Evolutionary conservation across 2,888 invertebrate genomes (phyloP).

Genomic region (Caenorhabditis wallacei): DNA sequence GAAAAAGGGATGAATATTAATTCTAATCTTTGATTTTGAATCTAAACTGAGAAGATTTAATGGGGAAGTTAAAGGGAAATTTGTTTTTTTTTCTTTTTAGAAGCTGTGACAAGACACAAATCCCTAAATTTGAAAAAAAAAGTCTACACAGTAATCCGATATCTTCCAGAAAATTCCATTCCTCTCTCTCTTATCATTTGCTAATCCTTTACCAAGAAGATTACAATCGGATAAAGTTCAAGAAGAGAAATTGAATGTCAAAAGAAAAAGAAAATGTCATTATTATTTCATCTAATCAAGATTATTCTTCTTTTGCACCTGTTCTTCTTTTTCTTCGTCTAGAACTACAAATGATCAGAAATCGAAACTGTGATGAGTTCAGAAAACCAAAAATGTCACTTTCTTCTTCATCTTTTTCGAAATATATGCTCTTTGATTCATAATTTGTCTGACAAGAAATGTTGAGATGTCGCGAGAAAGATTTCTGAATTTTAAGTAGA

Average conservation of each 20-base stretch:
- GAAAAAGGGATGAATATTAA: background rate
- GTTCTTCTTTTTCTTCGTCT: background rate
- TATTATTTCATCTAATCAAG: background rate
- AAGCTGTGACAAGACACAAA: too few species aligned
- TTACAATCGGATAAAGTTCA: constrained; percentile 35
- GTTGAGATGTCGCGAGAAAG: too few species aligned
- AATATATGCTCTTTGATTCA: constrained; percentile 14
- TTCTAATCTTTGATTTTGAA: too few species aligned
- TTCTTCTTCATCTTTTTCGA: constrained; percentile 4
- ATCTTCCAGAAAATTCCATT: background rate
- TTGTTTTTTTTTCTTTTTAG: too few species aligned
- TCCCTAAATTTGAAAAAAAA: too few species aligned
- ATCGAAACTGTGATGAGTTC: background rate
- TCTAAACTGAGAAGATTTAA: too few species aligned
- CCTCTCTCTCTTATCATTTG: background rate
- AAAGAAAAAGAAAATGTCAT: background rate
- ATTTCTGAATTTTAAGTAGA: too few species aligned
- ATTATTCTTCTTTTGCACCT: background rate
- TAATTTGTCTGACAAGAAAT: too few species aligned
- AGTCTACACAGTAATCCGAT: constrained; percentile 1
- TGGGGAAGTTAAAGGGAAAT: too few species aligned
- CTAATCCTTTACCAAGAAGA: constrained; percentile 29
- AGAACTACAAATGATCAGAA: background rate
- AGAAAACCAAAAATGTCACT: constrained; percentile 3
- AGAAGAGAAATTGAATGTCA: background rate